A percentile compares a stretch with the other conserved stretches of the same genome.
Evolutionary conservation across 37 sponge, comb jelly and placozoan genomes (phyloP).

Genomic region (Ephydatia muelleri): DNA sequence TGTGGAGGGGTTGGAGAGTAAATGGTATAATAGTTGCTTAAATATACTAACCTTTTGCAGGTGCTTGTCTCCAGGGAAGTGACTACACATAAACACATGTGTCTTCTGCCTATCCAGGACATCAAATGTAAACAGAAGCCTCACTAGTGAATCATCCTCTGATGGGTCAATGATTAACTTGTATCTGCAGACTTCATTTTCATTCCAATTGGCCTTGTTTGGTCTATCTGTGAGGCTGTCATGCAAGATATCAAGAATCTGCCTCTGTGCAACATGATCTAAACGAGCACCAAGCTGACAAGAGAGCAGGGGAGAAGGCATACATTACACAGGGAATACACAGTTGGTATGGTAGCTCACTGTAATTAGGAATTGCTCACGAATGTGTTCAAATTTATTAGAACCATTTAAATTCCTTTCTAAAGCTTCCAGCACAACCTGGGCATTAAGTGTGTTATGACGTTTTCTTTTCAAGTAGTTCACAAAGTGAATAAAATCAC

Average conservation of each 20-base stretch:
- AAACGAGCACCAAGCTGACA: background rate
- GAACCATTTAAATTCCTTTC: conserved; percentile 91
- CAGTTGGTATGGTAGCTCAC: background rate
- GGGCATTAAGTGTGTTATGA: conserved; percentile 30
- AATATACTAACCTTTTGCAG: conserved; percentile 84
- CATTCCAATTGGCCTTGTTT: conserved; percentile 19
- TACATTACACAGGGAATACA: background rate
- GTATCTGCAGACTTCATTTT: conserved; percentile 80
- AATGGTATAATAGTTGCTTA: too few species aligned
- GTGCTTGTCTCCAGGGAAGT: conserved; percentile 85
- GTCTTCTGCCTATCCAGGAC: conserved; percentile 59
- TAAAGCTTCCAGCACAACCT: conserved; percentile 68
- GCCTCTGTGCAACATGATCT: conserved; percentile 4
- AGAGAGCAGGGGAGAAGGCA: background rate
- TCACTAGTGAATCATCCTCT: conserved; percentile 74
- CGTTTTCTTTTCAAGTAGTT: conserved; percentile 73
- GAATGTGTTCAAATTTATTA: conserved; percentile 54
- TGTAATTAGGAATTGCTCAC: conserved; percentile 32
- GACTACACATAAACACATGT: conserved; percentile 68
- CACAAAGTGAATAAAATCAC: conserved; percentile 92
- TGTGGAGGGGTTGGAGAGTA: background rate
- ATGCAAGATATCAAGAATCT: conserved; percentile 54
- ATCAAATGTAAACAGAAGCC: conserved; percentile 70
- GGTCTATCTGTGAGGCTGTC: conserved; percentile 68
- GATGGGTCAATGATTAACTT: conserved; percentile 86